Conservation (phyloP, 1,140 invertebrate species). For the Leptopilina boulardi region DNA sequence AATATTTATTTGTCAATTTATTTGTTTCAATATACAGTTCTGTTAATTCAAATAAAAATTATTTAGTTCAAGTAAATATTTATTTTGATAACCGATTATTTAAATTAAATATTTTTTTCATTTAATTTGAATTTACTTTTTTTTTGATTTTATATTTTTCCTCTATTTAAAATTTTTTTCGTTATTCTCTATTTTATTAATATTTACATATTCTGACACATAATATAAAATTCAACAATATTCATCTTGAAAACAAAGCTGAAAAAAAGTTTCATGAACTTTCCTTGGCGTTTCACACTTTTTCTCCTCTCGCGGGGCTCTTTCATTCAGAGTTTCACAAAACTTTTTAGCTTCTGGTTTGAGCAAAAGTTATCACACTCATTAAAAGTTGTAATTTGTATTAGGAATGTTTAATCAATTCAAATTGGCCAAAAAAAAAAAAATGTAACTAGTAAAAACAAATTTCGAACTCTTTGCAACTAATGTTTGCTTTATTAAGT, state of each 20-base stretch:
- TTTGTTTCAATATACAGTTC: too few relatives aligned
- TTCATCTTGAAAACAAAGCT: not conserved
- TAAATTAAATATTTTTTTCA: too few relatives aligned
- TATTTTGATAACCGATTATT: too few relatives aligned
- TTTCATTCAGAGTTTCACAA: not conserved
- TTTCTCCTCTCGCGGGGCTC: not conserved
- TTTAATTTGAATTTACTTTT: too few relatives aligned
- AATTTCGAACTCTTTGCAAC: not conserved
- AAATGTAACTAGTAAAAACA: not conserved
- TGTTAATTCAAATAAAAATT: too few relatives aligned
- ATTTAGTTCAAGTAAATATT: too few relatives aligned
- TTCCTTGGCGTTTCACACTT: too few relatives aligned
- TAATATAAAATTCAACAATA: not conserved
- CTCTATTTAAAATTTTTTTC: too few relatives aligned
- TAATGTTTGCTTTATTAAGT: conserved; percentile 7
- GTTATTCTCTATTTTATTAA: too few relatives aligned
- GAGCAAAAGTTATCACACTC: not conserved
- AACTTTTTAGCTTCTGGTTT: not conserved
- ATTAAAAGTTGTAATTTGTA: conserved; percentile 18
- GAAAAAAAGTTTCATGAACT: not conserved
- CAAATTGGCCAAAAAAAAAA: not conserved
- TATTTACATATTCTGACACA: not conserved
- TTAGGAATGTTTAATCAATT: conserved; percentile 18
- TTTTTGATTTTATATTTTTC: too few relatives aligned
- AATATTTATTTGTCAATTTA: too few relatives aligned